A percentile compares a stretch with the other conserved stretches of the same genome.
These are phyloP conservation scores for Oligia latruncula DNA, from an alignment of 2,888 invertebrate genomes.

Conservation along the genomic window DNA sequence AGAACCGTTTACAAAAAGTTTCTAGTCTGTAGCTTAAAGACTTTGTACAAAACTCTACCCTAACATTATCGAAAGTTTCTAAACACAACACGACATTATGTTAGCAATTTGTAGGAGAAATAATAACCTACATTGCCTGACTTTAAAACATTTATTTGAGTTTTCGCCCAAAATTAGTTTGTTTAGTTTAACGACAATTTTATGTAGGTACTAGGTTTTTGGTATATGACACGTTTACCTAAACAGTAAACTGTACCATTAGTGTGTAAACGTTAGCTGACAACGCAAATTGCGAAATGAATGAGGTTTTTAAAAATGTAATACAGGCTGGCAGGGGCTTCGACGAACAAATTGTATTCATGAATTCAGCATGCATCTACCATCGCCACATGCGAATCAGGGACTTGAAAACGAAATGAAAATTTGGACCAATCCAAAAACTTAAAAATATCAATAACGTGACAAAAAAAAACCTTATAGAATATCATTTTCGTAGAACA, in stretches of 20 bases:
- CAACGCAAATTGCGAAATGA: not conserved
- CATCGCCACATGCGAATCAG: too few relatives aligned
- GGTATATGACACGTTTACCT: not conserved
- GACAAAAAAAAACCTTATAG: too few relatives aligned
- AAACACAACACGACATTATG: not conserved
- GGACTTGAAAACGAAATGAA: too few relatives aligned
- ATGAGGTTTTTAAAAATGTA: not conserved
- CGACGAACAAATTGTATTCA: too few relatives aligned
- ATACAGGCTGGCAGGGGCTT: not conserved
- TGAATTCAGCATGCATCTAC: too few relatives aligned
- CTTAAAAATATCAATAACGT: too few relatives aligned
- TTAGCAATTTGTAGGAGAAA: slow-evolving; percentile 16
- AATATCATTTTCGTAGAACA: too few relatives aligned
- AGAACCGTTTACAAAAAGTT: not conserved
- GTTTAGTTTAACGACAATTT: slow-evolving; percentile 2
- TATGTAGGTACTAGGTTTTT: not conserved
- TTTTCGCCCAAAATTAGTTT: slow-evolving; percentile 27
- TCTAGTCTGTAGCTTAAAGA: not conserved
- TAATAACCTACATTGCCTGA: slow-evolving; percentile 24
- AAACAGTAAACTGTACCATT: not conserved
- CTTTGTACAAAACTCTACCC: not conserved
- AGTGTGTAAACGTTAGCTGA: not conserved
- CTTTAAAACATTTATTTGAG: slow-evolving; percentile 13
- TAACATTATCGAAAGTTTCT: not conserved
- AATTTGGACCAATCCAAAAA: too few relatives aligned